Conservation (phyloP, 2,113 vertebrate genomes). For the human region GRCh38 chrY:14457501-14458000, state of each 20-base stretch:
- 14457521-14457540: neutral
- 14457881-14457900: no score
- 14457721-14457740: constrained; percentile 58
- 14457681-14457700: constrained; percentile 66
- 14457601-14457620: constrained; percentile 8
- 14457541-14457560: neutral
- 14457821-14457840: no score
- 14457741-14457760: constrained; percentile 64
- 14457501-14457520: neutral
- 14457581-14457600: neutral
- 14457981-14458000: no score
- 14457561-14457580: neutral
- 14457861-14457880: no score
- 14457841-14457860: no score
- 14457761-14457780: constrained; percentile 75
- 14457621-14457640: constrained; percentile 60
- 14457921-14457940: no score
- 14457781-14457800: constrained; percentile 58
- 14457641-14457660: constrained; percentile 67
- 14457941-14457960: no score
- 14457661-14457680: constrained; percentile 57
- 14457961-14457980: no score
- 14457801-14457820: no score
- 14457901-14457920: no score
- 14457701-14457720: constrained; percentile 71